phyloP scores from a whole-genome alignment of 2,888 invertebrate genomes.

The Drosophila barbarae region DNA sequence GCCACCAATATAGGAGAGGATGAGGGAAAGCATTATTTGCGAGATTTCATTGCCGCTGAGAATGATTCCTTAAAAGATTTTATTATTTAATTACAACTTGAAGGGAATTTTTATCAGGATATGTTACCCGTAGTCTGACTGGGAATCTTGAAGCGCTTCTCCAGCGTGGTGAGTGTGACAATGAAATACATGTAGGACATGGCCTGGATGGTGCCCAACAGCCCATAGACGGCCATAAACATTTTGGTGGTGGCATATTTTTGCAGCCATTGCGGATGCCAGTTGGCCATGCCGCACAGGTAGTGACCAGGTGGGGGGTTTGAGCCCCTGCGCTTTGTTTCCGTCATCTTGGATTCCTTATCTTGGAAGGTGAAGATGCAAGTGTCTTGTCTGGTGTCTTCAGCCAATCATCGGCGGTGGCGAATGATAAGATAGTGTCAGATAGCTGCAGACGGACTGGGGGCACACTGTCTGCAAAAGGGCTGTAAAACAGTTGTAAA shows the following conservation, averaged over 20 bases:
- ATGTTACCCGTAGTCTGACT: constrained; percentile 84
- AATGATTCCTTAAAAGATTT: constrained; percentile 81
- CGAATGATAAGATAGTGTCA: constrained; percentile 26
- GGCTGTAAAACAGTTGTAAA: constrained; percentile 1
- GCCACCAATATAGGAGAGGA: constrained; percentile 84
- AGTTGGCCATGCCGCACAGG: constrained; percentile 82
- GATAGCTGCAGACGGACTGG: background rate
- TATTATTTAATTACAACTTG: background rate
- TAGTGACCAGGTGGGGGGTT: constrained; percentile 59
- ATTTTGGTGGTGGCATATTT: constrained; percentile 82
- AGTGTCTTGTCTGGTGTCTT: constrained; percentile 16
- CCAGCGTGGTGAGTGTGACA: constrained; percentile 84
- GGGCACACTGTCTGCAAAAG: constrained; percentile 2
- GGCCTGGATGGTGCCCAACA: constrained; percentile 84
- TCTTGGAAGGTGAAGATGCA: constrained; percentile 14
- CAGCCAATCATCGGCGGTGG: constrained; percentile 16
- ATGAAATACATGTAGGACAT: constrained; percentile 85
- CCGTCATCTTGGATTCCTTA: constrained; percentile 47
- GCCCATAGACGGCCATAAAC: constrained; percentile 83
- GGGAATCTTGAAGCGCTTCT: constrained; percentile 85
- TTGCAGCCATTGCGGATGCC: constrained; percentile 83
- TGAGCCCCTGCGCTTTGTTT: constrained; percentile 37
- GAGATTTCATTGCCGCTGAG: constrained; percentile 86
- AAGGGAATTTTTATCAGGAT: background rate
- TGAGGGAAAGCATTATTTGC: constrained; percentile 83